Base-by-base conservation (phyloP, 2,888 invertebrate genomes). In the Pegoplata infirma region DNA sequence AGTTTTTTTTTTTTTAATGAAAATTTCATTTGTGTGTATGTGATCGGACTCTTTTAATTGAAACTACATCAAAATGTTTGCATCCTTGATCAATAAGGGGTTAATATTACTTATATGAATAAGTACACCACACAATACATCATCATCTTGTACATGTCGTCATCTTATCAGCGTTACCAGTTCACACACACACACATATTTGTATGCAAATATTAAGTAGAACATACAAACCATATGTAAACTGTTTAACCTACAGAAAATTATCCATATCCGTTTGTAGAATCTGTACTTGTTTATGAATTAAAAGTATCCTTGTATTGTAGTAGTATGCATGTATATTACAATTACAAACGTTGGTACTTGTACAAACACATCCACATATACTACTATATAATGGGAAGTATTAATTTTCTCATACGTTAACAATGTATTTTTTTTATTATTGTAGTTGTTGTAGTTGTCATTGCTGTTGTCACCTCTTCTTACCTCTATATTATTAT, bases 391-490 rank as follows among this genome's bases (percentile, higher is more conserved):
- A 7, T 32, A 6, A 36, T 36, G 21, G 36, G n/a, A n/a, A n/a
- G 36, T 56, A n/a, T 40, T 56, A 40, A 56, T 56, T 56, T 19
- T 56, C 19, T 56, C 21, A 36, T 17, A 36, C 19, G 10, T 19
- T 17, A 36, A 36, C 56, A 7, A 56, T 40, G 47, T 61, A 19
- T 61, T 61, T 61, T 46, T 46, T 46, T 46, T 17, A n/a, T n/a
- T n/a, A n/a, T 5, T 44, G 40, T 16, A 46, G 16, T 8, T 8
- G 40, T 23, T 25, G 21, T 59, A 16, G 40, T 59, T 44, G 44
- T 44, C 14, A n/a, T 59, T 59, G 44, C n/a, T 28, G 19, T 61
- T 61, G 61, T 47, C 61, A 61, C 61, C 19, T 47, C 19, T n/a
- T n/a, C n/a, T 19, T 47, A 47, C 3, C 25, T 46, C 61, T 2